Base-by-base conservation (phyloP, 2,113 vertebrate genomes). In the Spheniscus mendiculus region DNA sequence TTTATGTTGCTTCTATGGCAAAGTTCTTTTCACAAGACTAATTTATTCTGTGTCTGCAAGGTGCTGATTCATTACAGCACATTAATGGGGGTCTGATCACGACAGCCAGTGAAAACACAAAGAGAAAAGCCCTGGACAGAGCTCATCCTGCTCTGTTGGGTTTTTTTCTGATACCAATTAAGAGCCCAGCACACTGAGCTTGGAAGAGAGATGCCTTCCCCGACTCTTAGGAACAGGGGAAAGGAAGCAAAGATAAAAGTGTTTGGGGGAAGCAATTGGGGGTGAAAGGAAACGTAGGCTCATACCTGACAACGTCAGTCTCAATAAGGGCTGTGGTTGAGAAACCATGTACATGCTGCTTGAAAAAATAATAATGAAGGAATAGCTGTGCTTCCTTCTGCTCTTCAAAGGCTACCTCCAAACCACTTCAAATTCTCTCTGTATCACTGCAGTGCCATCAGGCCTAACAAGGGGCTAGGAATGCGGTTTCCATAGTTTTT, bases 21-120 rank as follows among this genome's bases (percentile, higher is more conserved):
- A 96, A 94, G 87, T 91, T 93, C 80, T 92, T 92, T 87, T 62
- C 89, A 80, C 66, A 79, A 62, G 70, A 38, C 77, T 92, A 91
- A 97, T 97, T 96, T 97, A 90, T 97, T 95, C 50, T 49, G n/a
- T 2, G 2, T 90, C 74, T 94, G 86, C 73, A 69, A 97, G 96
- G 86, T 89, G 91, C 83, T 97, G 96, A 94, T 96, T 94, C 93
- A 97, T 94, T 94, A 90, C 73, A 87, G 80, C 27, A 36, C 66
- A 25, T 95, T 72, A 58, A 72, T 79, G 66, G 52, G 76, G 74
- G 77, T 76, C 80, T 96, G 85, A 56, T 78, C 87, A 61, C 1
- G 7, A 40, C 86, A 88, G 56, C 17, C 58, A 52, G 14, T 10
- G 42, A 61, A 53, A 96, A 49, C 45, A 86, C 62, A 63, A 27